These are phyloP conservation scores for Diachasmimorpha longicaudata DNA, from an alignment of 1,140 invertebrate genomes.

Conservation along the genomic window DNA sequence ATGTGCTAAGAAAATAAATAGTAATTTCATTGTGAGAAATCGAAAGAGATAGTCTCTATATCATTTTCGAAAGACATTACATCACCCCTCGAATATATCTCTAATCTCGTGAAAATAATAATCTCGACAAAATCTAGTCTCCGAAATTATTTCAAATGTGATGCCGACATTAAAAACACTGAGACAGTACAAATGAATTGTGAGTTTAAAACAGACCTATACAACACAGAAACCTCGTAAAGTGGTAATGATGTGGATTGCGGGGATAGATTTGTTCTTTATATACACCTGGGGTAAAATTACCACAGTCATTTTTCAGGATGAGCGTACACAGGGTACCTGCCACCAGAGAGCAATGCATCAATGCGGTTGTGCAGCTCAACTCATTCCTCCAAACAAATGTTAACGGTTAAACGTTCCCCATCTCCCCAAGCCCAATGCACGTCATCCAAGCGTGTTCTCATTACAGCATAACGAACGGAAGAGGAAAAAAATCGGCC, in stretches of 20 bases:
- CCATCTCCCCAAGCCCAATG: background rate
- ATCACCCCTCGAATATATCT: background rate
- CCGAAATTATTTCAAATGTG: background rate
- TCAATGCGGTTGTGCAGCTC: slow-evolving; percentile 3
- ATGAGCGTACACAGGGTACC: background rate
- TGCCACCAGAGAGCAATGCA: slow-evolving; percentile 15
- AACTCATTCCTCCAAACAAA: background rate
- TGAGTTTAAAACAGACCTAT: background rate
- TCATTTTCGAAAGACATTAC: too few relatives aligned
- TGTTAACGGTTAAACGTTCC: background rate
- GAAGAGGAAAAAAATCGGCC: background rate
- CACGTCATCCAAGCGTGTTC: background rate
- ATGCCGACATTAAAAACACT: background rate
- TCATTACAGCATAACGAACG: background rate
- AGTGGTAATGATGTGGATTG: background rate
- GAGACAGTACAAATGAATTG: background rate
- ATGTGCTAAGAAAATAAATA: too few relatives aligned
- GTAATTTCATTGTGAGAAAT: too few relatives aligned
- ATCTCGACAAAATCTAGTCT: background rate
- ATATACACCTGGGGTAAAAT: slow-evolving; percentile 19
- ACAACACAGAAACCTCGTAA: background rate
- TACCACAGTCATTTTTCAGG: slow-evolving; percentile 21
- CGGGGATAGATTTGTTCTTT: background rate
- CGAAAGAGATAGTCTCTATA: too few relatives aligned
- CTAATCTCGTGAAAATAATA: background rate